Conservation (phyloP, 2,113 vertebrate genomes). For the Cephalophus harveyi region DNA sequence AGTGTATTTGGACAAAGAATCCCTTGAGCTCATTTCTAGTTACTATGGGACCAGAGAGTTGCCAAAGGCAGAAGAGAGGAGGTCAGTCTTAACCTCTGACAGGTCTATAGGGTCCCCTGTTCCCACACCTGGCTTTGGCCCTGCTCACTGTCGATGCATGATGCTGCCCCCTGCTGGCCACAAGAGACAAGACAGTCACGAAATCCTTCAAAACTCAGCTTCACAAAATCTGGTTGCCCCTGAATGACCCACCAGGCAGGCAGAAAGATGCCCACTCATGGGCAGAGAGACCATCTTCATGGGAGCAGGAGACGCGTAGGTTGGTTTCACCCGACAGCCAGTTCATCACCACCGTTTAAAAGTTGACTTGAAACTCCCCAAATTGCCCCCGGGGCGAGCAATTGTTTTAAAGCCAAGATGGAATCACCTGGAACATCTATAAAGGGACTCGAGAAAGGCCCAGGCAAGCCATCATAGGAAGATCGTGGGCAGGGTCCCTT, state of each 20-base stretch:
- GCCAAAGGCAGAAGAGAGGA: too few relatives aligned
- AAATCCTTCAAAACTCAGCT: background rate
- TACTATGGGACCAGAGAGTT: background rate
- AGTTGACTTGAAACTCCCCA: background rate
- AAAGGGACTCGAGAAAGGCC: conserved; percentile 42
- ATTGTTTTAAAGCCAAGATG: background rate
- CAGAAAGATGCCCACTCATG: rapidly evolving
- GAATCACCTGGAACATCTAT: conserved; percentile 40
- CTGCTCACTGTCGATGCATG: rapidly evolving
- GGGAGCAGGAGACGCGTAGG: rapidly evolving
- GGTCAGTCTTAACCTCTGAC: background rate
- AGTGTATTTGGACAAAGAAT: background rate
- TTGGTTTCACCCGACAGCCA: background rate
- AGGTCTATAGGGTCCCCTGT: background rate
- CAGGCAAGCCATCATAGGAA: background rate
- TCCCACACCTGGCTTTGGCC: rapidly evolving
- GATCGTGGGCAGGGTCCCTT: background rate
- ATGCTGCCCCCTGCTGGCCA: conserved; percentile 7
- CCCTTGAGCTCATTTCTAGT: background rate
- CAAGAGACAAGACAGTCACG: background rate
- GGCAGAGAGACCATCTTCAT: background rate
- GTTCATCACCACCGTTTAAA: background rate
- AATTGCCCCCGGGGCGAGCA: background rate
- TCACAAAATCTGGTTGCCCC: background rate
- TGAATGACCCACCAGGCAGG: background rate